These are phyloP conservation scores for Athalia rosae DNA, from an alignment of 2,888 invertebrate species.

Conservation along the genomic window DNA sequence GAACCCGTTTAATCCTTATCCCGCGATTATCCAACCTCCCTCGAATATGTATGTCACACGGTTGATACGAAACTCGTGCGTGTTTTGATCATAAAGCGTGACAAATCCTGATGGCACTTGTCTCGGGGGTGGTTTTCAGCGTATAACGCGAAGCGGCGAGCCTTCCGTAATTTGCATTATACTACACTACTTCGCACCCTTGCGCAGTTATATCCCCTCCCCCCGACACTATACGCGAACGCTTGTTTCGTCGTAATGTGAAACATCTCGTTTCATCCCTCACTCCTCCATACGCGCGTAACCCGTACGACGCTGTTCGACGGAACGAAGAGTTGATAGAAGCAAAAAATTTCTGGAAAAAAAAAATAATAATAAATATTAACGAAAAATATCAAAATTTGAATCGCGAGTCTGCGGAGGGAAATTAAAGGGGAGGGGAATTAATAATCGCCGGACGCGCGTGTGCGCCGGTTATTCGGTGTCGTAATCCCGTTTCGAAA, in stretches of 20 bases:
- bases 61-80: constrained; percentile 7
- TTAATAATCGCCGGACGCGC: neutral
- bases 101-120: constrained; percentile 31
- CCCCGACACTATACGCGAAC: neutral
- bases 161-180: constrained; percentile 26
- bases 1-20: constrained; percentile 3
- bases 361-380: too few relatives aligned
- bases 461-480: neutral
- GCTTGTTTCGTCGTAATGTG: constrained; percentile 5
- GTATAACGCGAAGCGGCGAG: constrained; percentile 5
- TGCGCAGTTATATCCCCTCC: constrained; percentile 10
- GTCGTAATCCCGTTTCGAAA: neutral
- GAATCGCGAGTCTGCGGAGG: neutral
- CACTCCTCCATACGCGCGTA: neutral
- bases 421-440: neutral
- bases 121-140: too few relatives aligned
- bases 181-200: constrained; percentile 24
- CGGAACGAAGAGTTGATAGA: too few relatives aligned
- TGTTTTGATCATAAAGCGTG: constrained; percentile 36
- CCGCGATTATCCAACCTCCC: neutral
- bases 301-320: neutral
- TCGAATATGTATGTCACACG: neutral
- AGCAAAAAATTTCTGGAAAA: too few relatives aligned
- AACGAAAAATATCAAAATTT: neutral
- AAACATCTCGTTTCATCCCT: neutral